Evolutionary conservation across 2,113 vertebrate genomes (phyloP), one percentile per base, ranked within the genome.

Genomic region (Madoqua kirkii): DNA sequence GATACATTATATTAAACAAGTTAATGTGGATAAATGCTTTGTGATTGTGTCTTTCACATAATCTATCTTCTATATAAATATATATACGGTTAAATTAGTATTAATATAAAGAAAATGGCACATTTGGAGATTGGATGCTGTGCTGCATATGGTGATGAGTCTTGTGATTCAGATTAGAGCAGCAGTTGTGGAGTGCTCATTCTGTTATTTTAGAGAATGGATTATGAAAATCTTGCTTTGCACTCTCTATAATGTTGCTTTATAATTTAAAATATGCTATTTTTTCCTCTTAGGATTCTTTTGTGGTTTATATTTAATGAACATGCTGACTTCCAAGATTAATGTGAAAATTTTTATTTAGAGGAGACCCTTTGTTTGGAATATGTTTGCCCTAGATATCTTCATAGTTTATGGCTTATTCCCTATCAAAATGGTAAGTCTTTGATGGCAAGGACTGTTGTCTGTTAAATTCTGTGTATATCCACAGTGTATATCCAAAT

Each of bases 221-320:
- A 27, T 86, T 67, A 87, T 71, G 64, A 92, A 92, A 86, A 31
- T 4, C 74, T 27, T 62, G 60, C 57, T 89, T 90, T 94, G 33
- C 79, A n/a, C 7, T 67, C 45, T 83, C 55, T 33, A 62, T 82
- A 87, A 86, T 81, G 62, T 62, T 48, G n/a, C 83, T 19, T 94
- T 85, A 33, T 71, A 55, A 89, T 50, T 78, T 83, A 83, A 50
- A 50, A 82, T 52, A 23, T 16, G 23, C 31, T 74, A 0, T 52
- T 62, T 62, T 90, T 85, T 40, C 9, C 52, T 76, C 12, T 86
- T 45, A 88, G 33, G 78, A n/a, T 79, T 87, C 71, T 81, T 85
- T 36, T 13, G 23, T 84, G 86, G 76, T 57, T 97, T 95, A 13
- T 84, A 71, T 59, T 89, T 96, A 92, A 84, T 78, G 91, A 96